A percentile compares a stretch with the other conserved stretches of the same genome.
phyloP scores from a whole-genome alignment of 2,888 invertebrate genomes.

The Thera britannica region DNA sequence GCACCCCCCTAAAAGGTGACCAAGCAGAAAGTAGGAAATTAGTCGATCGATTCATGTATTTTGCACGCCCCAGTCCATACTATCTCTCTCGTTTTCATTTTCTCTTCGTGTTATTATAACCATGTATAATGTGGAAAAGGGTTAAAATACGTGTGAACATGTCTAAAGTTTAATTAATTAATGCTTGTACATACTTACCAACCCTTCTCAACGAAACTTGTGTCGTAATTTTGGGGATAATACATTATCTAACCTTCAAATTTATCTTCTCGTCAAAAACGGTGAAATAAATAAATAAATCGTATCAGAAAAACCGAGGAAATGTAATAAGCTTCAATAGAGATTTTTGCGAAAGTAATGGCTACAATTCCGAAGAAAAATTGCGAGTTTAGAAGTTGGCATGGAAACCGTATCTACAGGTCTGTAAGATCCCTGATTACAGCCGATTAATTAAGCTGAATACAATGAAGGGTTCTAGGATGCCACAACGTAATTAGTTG shows the following conservation, averaged over 20 bases:
- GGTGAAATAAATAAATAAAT: not conserved
- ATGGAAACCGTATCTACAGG: conserved; percentile 8
- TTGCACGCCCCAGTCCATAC: too few relatives aligned
- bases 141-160: not conserved
- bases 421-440: conserved; percentile 28
- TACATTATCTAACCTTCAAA: not conserved
- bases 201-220: not conserved
- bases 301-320: not conserved
- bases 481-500: conserved; percentile 44
- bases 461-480: conserved; percentile 39
- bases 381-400: conserved; percentile 1
- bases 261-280: not conserved
- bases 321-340: not conserved
- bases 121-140: too few relatives aligned
- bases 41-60: too few relatives aligned
- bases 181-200: not conserved
- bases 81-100: too few relatives aligned
- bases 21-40: too few relatives aligned
- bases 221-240: not conserved
- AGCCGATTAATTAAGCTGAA: conserved; percentile 34
- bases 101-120: too few relatives aligned
- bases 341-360: not conserved
- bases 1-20: too few relatives aligned
- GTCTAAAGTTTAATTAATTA: not conserved
- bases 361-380: not conserved